Evolutionary conservation across 2,888 invertebrate species (phyloP).

Genomic region (Penaeus monodon): DNA sequence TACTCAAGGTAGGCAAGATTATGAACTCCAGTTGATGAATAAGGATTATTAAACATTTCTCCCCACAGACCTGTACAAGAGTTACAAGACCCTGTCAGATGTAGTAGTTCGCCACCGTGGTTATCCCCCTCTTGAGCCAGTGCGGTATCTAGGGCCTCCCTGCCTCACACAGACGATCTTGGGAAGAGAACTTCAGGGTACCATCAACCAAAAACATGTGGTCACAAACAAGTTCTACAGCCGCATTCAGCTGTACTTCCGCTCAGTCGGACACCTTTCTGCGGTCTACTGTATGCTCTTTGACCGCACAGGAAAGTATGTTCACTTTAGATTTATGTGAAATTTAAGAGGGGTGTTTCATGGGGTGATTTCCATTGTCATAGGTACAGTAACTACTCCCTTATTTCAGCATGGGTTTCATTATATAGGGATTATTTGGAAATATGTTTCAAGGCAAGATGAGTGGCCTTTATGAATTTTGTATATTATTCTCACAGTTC

Average conservation of each 20-base stretch:
- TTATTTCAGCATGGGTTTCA: too few species aligned
- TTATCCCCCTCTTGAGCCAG: slow-evolving; percentile 47
- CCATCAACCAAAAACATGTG: slow-evolving; percentile 74
- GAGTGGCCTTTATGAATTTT: too few species aligned
- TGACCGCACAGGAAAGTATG: slow-evolving; percentile 90
- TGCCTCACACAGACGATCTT: slow-evolving; percentile 71
- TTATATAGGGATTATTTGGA: too few species aligned
- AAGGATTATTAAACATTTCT: not conserved
- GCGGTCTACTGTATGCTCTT: slow-evolving; percentile 97
- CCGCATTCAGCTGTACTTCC: slow-evolving; percentile 80
- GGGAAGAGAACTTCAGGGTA: slow-evolving; percentile 79
- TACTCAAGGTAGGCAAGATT: too few species aligned
- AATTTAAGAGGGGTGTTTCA: too few species aligned
- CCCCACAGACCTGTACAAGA: slow-evolving; percentile 48
- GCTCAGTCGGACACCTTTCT: slow-evolving; percentile 93
- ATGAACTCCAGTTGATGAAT: not conserved
- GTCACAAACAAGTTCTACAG: slow-evolving; percentile 78
- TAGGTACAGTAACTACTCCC: too few species aligned
- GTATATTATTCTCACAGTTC: too few species aligned
- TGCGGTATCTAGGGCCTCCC: slow-evolving; percentile 37
- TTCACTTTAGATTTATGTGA: not conserved
- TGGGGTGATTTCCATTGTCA: not conserved
- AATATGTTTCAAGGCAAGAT: too few species aligned
- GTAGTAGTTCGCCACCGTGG: slow-evolving; percentile 40
- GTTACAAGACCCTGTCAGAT: slow-evolving; percentile 41